Percentiles rank a stretch among this genome's conserved stretches.
phyloP scores from a whole-genome alignment of 2,888 invertebrate genomes.

The Megalurothrips usitatus region DNA sequence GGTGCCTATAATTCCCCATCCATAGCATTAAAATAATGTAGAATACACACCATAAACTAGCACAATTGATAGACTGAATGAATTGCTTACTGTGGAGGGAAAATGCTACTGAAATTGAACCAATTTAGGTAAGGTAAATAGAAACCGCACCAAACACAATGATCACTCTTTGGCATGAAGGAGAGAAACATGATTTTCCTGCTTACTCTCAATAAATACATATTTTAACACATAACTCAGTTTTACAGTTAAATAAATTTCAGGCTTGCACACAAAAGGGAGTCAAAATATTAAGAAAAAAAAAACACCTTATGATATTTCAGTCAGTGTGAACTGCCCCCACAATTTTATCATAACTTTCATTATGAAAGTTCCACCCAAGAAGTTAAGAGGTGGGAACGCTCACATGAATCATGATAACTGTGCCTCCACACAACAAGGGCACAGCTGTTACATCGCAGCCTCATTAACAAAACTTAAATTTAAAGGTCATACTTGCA shows the following conservation, averaged over 20 bases:
- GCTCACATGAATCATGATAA: neutral
- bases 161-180: neutral
- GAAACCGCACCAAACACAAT: neutral
- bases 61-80: too few species aligned
- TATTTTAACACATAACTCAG: neutral
- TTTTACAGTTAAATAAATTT: neutral
- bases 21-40: too few species aligned
- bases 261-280: neutral
- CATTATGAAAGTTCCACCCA: too few species aligned
- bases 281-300: neutral
- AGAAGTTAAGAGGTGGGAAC: too few species aligned
- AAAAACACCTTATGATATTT: conserved; percentile 4
- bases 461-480: too few species aligned
- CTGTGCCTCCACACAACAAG: too few species aligned
- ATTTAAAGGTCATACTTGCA: too few species aligned
- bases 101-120: neutral
- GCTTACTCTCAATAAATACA: neutral
- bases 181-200: neutral
- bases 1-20: too few species aligned
- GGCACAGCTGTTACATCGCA: too few species aligned
- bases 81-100: neutral
- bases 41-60: too few species aligned
- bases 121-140: neutral
- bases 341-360: neutral
- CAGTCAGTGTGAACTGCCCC: conserved; percentile 1